A percentile compares a stretch with the other conserved stretches of the same genome.
These are phyloP conservation scores for Pseudochaenichthys georgianus DNA, from an alignment of 2,797 vertebrate species.

Conservation along the genomic window DNA sequence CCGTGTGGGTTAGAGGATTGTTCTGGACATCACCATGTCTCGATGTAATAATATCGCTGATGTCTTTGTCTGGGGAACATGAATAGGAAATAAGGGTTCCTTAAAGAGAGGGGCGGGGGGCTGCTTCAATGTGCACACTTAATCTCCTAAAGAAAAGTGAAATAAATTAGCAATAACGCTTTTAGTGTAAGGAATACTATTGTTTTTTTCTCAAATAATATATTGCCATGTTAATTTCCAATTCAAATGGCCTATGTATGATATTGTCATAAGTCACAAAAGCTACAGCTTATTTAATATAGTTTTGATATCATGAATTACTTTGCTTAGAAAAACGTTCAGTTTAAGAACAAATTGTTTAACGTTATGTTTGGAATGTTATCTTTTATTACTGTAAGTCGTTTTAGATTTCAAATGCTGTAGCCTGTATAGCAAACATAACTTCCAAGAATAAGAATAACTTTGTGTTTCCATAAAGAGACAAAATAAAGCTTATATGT, in stretches of 20 bases:
- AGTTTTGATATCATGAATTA: not conserved
- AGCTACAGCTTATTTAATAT: not conserved
- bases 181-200: not conserved
- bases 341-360: not conserved
- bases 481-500: not conserved
- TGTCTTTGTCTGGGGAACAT: conserved; percentile 25
- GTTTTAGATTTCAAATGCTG: not conserved
- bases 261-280: not conserved
- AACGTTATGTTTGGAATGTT: not conserved
- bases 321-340: not conserved
- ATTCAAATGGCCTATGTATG: not conserved
- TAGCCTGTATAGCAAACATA: not conserved
- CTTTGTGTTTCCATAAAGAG: not conserved
- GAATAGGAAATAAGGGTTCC: not conserved
- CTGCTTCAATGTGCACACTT: conserved; percentile 5
- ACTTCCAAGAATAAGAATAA: not conserved
- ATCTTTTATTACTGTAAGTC: not conserved
- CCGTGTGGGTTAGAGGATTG: not conserved
- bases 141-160: not conserved
- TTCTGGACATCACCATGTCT: not conserved
- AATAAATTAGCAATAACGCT: not conserved
- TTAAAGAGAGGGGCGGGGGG: not conserved
- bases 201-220: not conserved
- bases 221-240: not conserved
- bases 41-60: not conserved